Evolutionary conservation across 2,888 invertebrate species (phyloP).

Genomic region (Drosophila flavopinicola): DNA sequence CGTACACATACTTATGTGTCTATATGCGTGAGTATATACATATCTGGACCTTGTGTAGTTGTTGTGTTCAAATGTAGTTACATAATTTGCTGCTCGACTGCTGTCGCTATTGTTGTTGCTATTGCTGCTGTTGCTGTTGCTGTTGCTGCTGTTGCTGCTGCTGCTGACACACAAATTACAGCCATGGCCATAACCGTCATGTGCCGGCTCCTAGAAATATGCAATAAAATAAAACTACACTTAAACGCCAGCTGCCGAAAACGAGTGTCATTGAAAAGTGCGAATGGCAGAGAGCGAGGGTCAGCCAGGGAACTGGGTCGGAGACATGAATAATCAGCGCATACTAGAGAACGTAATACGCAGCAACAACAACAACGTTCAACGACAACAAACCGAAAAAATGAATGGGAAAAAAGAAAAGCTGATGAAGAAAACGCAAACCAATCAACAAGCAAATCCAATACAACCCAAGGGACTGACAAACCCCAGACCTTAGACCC

Average conservation of each 20-base stretch:
- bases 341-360: constrained; percentile 9
- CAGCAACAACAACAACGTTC: constrained; percentile 7
- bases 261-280: constrained; percentile 52
- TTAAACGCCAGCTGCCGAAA: constrained; percentile 50
- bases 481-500: constrained; percentile 5
- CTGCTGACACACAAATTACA: constrained; percentile 70
- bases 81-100: constrained; percentile 71
- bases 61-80: constrained; percentile 66
- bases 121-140: constrained; percentile 38
- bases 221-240: constrained; percentile 63
- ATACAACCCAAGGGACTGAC: constrained; percentile 63
- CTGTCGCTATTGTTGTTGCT: constrained; percentile 36
- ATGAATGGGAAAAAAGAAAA: neutral
- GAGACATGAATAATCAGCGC: constrained; percentile 54
- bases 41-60: constrained; percentile 65
- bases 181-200: constrained; percentile 66
- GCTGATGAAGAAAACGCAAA: constrained; percentile 46
- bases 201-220: constrained; percentile 51
- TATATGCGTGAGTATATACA: neutral
- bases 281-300: neutral
- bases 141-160: constrained; percentile 46
- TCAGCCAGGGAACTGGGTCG: neutral
- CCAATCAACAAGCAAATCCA: constrained; percentile 76
- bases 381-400: constrained; percentile 1
- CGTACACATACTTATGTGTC: constrained; percentile 1